phyloP scores from a whole-genome alignment of 2,888 invertebrate genomes.

The Opisthograptis luteolata region DNA sequence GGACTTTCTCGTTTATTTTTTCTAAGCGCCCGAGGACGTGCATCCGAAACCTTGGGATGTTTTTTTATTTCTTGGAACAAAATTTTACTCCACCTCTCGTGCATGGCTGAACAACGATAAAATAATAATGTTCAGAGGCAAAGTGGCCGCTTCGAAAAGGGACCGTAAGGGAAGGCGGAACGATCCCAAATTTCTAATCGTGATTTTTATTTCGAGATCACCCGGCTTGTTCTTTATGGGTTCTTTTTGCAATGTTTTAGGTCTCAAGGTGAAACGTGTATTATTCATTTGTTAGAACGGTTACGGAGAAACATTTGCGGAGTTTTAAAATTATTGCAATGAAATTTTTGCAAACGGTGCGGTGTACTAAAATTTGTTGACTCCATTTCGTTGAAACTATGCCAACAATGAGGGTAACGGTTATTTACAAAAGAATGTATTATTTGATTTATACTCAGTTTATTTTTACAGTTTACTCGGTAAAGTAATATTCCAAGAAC shows the following conservation, averaged over 20 bases:
- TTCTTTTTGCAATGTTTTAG: conserved; percentile 68
- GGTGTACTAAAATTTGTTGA: conserved; percentile 43
- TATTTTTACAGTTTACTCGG: not conserved
- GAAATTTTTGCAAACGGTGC: conserved; percentile 46
- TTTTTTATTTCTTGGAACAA: conserved; percentile 70
- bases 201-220: conserved; percentile 71
- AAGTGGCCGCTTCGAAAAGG: conserved; percentile 63
- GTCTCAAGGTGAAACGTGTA: conserved; percentile 66
- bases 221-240: conserved; percentile 63
- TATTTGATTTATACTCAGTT: conserved; percentile 6
- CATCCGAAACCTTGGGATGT: conserved; percentile 76
- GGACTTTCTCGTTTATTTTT: conserved; percentile 81
- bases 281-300: conserved; percentile 51
- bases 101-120: conserved; percentile 76
- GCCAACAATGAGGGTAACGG: conserved; percentile 51
- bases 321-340: conserved; percentile 44
- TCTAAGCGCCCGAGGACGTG: conserved; percentile 79
- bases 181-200: conserved; percentile 77
- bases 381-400: conserved; percentile 46
- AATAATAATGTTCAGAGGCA: conserved; percentile 72
- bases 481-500: not conserved
- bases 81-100: conserved; percentile 72
- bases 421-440: conserved; percentile 42
- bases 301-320: conserved; percentile 43
- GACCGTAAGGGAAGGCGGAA: conserved; percentile 67